These are phyloP conservation scores for Bungarus multicinctus DNA, from an alignment of 2,113 vertebrate genomes.

Conservation along the genomic window DNA sequence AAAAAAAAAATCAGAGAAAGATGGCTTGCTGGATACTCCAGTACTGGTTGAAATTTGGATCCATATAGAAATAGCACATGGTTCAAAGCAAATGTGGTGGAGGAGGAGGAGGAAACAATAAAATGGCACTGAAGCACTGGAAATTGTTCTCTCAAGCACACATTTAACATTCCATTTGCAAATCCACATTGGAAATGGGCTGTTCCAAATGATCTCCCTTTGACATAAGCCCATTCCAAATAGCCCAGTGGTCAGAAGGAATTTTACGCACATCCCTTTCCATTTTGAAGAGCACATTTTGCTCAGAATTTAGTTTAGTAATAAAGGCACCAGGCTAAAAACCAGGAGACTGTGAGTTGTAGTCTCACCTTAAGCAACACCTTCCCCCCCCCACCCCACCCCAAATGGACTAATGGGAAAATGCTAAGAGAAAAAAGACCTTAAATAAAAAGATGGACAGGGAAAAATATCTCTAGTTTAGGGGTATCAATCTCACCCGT, in stretches of 20 bases:
- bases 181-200: background rate
- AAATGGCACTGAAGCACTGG: background rate
- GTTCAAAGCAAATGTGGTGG: background rate
- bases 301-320: background rate
- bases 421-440: background rate
- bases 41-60: background rate
- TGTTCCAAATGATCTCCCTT: background rate
- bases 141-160: background rate
- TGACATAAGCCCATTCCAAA: background rate
- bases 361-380: too few species aligned
- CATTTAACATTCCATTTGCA: background rate
- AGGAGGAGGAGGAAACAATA: background rate
- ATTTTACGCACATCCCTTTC: background rate
- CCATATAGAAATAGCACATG: background rate
- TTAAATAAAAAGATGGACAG: background rate
- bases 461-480: background rate
- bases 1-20: background rate
- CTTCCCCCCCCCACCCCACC: accelerated
- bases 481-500: too few species aligned
- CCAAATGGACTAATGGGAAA: background rate
- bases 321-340: background rate
- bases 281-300: background rate
- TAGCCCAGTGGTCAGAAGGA: background rate
- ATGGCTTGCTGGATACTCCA: background rate
- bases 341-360: background rate